Conservation (phyloP, 1,140 invertebrate genomes). For the Drosophila erecta region DNA sequence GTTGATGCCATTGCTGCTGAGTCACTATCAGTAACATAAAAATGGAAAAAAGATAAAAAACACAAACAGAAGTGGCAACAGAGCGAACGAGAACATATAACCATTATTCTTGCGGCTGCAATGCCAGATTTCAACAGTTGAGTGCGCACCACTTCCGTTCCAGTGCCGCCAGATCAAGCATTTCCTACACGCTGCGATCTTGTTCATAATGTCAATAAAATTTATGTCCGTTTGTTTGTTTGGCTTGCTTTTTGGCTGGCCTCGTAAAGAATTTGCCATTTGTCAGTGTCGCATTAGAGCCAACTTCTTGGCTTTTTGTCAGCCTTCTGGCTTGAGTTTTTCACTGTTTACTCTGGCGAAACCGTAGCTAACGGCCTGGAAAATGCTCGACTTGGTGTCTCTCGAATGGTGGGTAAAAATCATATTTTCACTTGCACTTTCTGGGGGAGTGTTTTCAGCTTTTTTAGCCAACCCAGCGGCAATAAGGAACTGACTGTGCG, state of each 20-base stretch:
- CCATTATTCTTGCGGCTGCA: conserved; percentile 64
- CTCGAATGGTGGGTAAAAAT: conserved; percentile 12
- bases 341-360: conserved; percentile 34
- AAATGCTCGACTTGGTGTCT: conserved; percentile 33
- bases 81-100: conserved; percentile 38
- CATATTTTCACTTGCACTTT: conserved; percentile 58
- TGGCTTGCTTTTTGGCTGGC: conserved; percentile 41
- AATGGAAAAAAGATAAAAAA: neutral
- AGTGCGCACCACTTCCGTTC: conserved; percentile 79
- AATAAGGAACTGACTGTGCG: conserved; percentile 56
- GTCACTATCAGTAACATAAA: conserved; percentile 14
- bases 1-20: conserved; percentile 33
- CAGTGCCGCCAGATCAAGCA: conserved; percentile 47
- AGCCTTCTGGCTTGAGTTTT: conserved; percentile 3
- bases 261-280: conserved; percentile 78
- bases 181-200: conserved; percentile 66
- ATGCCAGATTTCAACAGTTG: conserved; percentile 67
- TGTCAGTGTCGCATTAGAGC: conserved; percentile 72
- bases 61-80: conserved; percentile 9
- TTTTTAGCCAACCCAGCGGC: conserved; percentile 17
- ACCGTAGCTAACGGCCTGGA: conserved; percentile 62
- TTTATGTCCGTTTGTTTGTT: conserved; percentile 74
- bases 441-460: conserved; percentile 23
- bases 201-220: conserved; percentile 82
- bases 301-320: conserved; percentile 30